phyloP scores from a whole-genome alignment of 2,888 invertebrate species.

The Epirrhoe alternata region DNA sequence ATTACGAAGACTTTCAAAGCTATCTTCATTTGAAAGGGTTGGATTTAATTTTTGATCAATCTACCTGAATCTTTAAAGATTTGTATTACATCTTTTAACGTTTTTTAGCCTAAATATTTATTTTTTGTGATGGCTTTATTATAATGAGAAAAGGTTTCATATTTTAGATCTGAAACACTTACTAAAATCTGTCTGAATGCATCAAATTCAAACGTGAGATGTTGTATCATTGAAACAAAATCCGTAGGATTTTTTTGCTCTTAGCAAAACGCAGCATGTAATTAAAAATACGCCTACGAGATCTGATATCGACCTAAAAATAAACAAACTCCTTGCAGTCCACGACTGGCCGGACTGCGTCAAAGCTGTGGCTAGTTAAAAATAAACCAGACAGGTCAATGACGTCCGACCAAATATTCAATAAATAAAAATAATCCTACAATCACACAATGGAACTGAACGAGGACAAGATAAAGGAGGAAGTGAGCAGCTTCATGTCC shows the following conservation, averaged over 20 bases:
- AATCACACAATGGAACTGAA: constrained; percentile 73
- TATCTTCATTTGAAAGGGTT: constrained; percentile 40
- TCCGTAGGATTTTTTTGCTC: neutral
- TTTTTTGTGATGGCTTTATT: neutral
- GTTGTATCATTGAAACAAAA: too few relatives aligned
- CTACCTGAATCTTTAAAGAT: constrained; percentile 4
- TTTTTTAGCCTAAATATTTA: neutral
- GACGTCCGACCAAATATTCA: constrained; percentile 71
- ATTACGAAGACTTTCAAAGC: constrained; percentile 32
- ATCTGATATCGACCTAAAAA: constrained; percentile 55
- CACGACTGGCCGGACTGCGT: constrained; percentile 67
- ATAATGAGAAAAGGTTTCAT: too few relatives aligned
- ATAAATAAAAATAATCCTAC: constrained; percentile 58
- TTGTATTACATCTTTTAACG: neutral
- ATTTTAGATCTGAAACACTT: too few relatives aligned
- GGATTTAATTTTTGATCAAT: constrained; percentile 20
- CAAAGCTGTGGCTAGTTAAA: constrained; percentile 62
- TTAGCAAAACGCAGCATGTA: neutral
- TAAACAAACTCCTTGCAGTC: constrained; percentile 68
- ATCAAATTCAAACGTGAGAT: too few relatives aligned
- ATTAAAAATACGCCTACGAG: constrained; percentile 29
- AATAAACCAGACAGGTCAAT: constrained; percentile 73
- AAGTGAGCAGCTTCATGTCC: constrained; percentile 69
- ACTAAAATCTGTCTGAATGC: too few relatives aligned
- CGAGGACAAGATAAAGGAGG: constrained; percentile 72